These are phyloP conservation scores for Lagorchestes hirsutus DNA, from an alignment of 2,797 vertebrate species.

Conservation along the genomic window DNA sequence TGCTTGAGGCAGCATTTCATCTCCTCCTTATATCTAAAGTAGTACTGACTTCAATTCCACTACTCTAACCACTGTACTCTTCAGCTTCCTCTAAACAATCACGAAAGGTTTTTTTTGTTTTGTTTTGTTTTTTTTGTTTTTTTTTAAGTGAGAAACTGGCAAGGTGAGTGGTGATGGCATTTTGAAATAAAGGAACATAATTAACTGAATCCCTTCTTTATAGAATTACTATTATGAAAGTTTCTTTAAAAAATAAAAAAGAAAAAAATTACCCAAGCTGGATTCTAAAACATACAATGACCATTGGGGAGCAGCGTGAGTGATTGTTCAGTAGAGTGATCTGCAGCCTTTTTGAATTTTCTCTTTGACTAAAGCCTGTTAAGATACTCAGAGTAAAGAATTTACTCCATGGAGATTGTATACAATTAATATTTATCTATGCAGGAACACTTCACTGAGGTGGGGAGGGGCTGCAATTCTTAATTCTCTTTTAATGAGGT, in stretches of 20 bases:
- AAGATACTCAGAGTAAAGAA: neutral
- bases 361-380: neutral
- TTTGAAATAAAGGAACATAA: neutral
- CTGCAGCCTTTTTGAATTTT: slow-evolving; percentile 1
- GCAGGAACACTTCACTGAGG: neutral
- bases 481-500: neutral
- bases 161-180: neutral
- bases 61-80: neutral
- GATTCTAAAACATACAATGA: neutral
- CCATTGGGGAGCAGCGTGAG: neutral
- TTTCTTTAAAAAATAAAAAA: neutral
- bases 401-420: neutral
- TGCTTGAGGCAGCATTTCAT: neutral
- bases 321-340: neutral
- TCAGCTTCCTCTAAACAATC: neutral
- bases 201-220: neutral
- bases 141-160: neutral
- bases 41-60: neutral
- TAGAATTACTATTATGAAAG: neutral
- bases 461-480: neutral
- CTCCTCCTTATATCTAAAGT: neutral
- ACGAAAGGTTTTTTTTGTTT: neutral
- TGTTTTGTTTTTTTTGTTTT: neutral
- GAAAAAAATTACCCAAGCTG: neutral
- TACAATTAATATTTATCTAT: slow-evolving; percentile 20